These are phyloP conservation scores for Baronia brevicornis DNA, from an alignment of 2,888 invertebrate species.

Conservation along the genomic window DNA sequence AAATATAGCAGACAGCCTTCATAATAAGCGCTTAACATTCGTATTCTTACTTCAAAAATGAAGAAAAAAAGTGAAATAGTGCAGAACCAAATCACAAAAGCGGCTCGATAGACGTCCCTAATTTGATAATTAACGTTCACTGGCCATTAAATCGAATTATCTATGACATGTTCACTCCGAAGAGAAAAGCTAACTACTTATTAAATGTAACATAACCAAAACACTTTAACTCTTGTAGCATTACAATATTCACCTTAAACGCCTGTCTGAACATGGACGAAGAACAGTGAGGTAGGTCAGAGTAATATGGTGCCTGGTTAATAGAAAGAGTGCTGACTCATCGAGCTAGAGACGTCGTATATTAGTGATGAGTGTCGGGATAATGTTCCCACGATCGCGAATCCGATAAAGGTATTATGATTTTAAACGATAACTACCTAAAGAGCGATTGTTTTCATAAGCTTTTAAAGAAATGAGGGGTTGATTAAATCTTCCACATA, in stretches of 20 bases:
- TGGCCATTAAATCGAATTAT: constrained; percentile 70
- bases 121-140: constrained; percentile 66
- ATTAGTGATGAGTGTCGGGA: constrained; percentile 40
- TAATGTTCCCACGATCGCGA: constrained; percentile 67
- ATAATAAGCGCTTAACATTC: too few relatives aligned
- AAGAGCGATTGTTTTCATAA: constrained; percentile 16
- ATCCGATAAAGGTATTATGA: constrained; percentile 45
- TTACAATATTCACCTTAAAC: constrained; percentile 3
- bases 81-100: constrained; percentile 23
- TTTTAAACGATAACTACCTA: constrained; percentile 21
- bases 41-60: too few relatives aligned
- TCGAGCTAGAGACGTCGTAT: constrained; percentile 36
- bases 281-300: constrained; percentile 23
- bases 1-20: too few relatives aligned
- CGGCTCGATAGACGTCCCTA: constrained; percentile 38
- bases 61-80: constrained; percentile 26
- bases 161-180: constrained; percentile 67
- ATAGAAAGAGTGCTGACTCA: constrained; percentile 58
- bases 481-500: too few relatives aligned
- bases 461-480: constrained; percentile 2
- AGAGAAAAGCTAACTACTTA: constrained; percentile 66
- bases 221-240: constrained; percentile 24
- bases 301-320: constrained; percentile 29
- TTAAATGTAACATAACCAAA: constrained; percentile 45
- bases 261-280: neutral